These are phyloP conservation scores for Ceuthmochares aereus DNA, from an alignment of 2,113 vertebrate species.

Conservation along the genomic window DNA sequence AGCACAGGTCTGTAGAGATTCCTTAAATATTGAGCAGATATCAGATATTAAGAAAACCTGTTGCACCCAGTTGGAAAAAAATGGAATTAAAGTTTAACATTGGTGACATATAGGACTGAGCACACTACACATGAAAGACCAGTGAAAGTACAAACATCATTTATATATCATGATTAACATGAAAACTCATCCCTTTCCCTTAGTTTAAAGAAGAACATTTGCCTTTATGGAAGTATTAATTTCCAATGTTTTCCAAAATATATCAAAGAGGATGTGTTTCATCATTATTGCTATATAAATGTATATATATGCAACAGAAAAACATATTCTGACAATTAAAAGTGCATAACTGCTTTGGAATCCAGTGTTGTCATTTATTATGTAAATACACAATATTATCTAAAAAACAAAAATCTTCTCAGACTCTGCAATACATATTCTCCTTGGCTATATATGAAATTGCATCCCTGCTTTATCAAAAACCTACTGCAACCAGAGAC, in stretches of 20 bases:
- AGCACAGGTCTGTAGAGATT: background rate
- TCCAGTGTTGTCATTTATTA: background rate
- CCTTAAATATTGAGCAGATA: background rate
- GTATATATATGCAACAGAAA: background rate
- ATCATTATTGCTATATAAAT: background rate
- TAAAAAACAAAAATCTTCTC: background rate
- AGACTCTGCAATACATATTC: background rate
- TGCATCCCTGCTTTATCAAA: background rate
- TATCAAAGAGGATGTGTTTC: background rate
- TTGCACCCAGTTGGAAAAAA: background rate
- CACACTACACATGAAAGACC: background rate
- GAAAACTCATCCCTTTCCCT: background rate
- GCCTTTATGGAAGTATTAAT: background rate
- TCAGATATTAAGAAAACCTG: background rate
- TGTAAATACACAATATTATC: background rate
- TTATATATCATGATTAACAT: background rate
- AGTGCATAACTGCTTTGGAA: background rate
- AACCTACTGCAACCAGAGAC: background rate
- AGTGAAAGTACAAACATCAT: background rate
- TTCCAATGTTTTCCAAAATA: background rate
- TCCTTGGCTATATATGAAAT: background rate
- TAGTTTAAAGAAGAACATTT: background rate
- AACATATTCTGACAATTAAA: background rate
- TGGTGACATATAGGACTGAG: rapidly evolving
- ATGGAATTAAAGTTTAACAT: background rate